phyloP scores from a whole-genome alignment of 2,797 vertebrate species.

The Steatocranus sp. region DNA sequence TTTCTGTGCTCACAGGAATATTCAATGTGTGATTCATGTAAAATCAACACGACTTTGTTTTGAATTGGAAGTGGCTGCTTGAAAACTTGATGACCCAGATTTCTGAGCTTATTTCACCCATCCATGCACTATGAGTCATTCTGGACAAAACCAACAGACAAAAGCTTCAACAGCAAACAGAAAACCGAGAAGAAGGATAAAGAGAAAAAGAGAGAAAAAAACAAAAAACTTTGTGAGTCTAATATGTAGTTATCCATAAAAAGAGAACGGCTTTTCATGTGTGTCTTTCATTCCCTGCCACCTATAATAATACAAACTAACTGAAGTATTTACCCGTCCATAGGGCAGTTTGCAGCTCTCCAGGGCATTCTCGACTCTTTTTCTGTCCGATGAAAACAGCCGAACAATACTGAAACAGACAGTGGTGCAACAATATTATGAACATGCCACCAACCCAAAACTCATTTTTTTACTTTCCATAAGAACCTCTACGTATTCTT shows the following conservation, averaged over 20 bases:
- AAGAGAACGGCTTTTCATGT: not conserved
- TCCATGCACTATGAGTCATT: not conserved
- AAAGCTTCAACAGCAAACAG: not conserved
- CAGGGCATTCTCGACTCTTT: slow-evolving; percentile 89
- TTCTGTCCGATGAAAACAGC: slow-evolving; percentile 94
- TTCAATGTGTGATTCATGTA: not conserved
- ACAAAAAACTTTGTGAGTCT: not conserved
- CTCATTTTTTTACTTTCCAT: not conserved
- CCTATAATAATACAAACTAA: not conserved
- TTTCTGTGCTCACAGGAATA: not conserved
- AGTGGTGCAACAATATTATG: not conserved
- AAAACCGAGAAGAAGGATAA: not conserved
- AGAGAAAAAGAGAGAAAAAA: not conserved
- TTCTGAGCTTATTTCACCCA: slow-evolving; percentile 12
- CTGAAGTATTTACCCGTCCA: slow-evolving; percentile 80
- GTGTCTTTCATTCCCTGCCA: not conserved
- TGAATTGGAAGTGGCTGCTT: not conserved
- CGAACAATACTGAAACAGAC: slow-evolving; percentile 85
- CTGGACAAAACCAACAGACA: not conserved
- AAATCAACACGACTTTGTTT: not conserved
- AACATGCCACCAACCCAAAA: not conserved
- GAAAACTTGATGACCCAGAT: slow-evolving; percentile 27
- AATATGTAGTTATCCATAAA: not conserved
- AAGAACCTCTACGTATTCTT: not conserved
- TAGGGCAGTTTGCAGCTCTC: slow-evolving; percentile 92